A percentile compares a stretch with the other conserved stretches of the same genome.
These are phyloP conservation scores for Diabrotica undecimpunctata DNA, from an alignment of 1,140 invertebrate genomes.

Conservation along the genomic window DNA sequence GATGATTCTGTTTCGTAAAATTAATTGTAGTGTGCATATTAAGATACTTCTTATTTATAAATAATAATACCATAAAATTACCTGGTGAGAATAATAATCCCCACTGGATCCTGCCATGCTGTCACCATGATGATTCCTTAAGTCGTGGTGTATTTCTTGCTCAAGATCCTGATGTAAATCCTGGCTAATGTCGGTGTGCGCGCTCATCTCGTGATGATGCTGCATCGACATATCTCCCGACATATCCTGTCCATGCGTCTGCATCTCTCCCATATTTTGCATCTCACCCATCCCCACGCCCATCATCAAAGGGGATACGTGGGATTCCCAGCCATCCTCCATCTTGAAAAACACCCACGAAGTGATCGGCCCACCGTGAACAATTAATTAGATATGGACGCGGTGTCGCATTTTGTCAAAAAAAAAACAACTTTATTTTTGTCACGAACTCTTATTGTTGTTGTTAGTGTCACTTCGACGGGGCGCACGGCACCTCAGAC, in stretches of 20 bases:
- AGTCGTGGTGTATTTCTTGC: slow-evolving; percentile 34
- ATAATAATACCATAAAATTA: slow-evolving; percentile 13
- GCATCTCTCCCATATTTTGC: slow-evolving; percentile 37
- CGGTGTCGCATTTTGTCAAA: background rate
- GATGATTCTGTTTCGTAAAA: no score
- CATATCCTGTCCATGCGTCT: slow-evolving; percentile 30
- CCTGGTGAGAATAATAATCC: slow-evolving; percentile 42
- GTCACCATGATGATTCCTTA: slow-evolving; percentile 31
- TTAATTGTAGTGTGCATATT: no score
- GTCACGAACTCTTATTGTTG: background rate
- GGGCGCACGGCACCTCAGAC: slow-evolving; percentile 12
- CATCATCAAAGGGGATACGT: slow-evolving; percentile 47
- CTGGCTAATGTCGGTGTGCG: slow-evolving; percentile 32
- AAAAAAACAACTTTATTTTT: background rate
- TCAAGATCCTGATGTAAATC: slow-evolving; percentile 35
- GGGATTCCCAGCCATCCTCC: slow-evolving; percentile 47
- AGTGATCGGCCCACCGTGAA: slow-evolving; percentile 13
- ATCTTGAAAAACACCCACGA: slow-evolving; percentile 34
- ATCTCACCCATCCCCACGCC: slow-evolving; percentile 42
- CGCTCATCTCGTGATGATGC: slow-evolving; percentile 29
- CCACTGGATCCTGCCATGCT: slow-evolving; percentile 14
- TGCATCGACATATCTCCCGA: slow-evolving; percentile 26
- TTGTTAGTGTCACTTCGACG: background rate
- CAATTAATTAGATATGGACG: slow-evolving; percentile 15
- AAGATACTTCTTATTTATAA: no score